phyloP scores from a whole-genome alignment of 2,888 invertebrate genomes.

The Epinotia demarniana region DNA sequence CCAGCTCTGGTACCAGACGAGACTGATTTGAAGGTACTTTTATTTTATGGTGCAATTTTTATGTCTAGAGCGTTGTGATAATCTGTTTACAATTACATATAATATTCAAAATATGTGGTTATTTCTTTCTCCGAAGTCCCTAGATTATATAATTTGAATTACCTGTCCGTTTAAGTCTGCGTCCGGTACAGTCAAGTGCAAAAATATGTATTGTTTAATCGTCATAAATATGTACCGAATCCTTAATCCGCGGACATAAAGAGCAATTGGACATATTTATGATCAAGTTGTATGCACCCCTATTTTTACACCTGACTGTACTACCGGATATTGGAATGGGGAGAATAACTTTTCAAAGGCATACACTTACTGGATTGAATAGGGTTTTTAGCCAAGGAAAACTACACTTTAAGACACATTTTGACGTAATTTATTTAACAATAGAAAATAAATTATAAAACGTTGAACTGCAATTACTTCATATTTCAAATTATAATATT shows the following conservation, averaged over 20 bases:
- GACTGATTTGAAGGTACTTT: conserved; percentile 85
- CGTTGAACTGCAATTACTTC: conserved; percentile 62
- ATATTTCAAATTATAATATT: conserved; percentile 50
- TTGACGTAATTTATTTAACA: conserved; percentile 63
- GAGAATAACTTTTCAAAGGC: too few species aligned
- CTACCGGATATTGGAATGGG: too few species aligned
- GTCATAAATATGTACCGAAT: too few species aligned
- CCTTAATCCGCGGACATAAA: too few species aligned
- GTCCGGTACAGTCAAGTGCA: too few species aligned
- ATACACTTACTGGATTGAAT: background rate
- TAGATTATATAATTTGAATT: background rate
- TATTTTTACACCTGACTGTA: too few species aligned
- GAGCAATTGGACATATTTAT: too few species aligned
- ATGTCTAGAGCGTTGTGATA: conserved; percentile 85
- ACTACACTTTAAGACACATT: conserved; percentile 54
- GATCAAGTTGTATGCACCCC: too few species aligned
- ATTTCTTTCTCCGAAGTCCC: conserved; percentile 46
- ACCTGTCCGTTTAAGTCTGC: too few species aligned
- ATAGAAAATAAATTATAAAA: conserved; percentile 70
- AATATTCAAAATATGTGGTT: conserved; percentile 67
- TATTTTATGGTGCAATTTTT: conserved; percentile 83
- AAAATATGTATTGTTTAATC: too few species aligned
- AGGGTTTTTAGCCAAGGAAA: conserved; percentile 48
- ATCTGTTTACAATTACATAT: conserved; percentile 83
- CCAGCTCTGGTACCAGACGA: conserved; percentile 83